Evolutionary conservation across 1,140 invertebrate species (phyloP), one percentile per base, ranked within the genome.

Genomic region (Cherax quadricarinatus): DNA sequence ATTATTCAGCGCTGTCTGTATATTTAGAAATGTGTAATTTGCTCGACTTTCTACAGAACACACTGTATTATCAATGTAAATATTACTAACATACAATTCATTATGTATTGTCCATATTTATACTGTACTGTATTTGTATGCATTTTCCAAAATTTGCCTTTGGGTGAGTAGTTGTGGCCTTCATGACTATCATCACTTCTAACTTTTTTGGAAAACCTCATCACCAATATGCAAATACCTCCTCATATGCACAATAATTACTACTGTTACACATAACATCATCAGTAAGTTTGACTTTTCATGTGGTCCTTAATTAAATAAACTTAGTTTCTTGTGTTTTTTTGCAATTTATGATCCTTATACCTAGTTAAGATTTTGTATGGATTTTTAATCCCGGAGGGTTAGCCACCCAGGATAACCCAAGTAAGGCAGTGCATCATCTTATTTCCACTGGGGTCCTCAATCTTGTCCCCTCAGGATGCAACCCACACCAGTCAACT

Each of bases 271-370:
- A n/a, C 70, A 75, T 30, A 21, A 30, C 70, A 75, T 75, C 70
- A 75, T 75, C 70, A 75, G 70, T 21, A 75, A 75, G 24, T 30
- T 75, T 75, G 70, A 75, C 70, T 75, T 75, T 75, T 30, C 9
- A 30, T 75, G 70, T 75, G 21, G 70, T 30, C 24, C 24, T 75
- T 12, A 75, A 75, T 75, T 12, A 75, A 75, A 75, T 75, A 75
- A 75, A 75, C n/a, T 75, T 75, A 75, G 24, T 75, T 75, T 75
- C 53, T 75, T 75, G 70, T 75, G n/a, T 75, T 75, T 75, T 75
- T 24, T 12, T 75, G 24, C 30, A 18, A 41, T 75, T 30, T 75
- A 16, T 66, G 62, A 66, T 66, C 62, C 57, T 60, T 60, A 60
- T 60, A 41, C 30, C 30, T 41, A 41, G 30, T 41, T 41, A 41